Conservation (phyloP, 2,797 vertebrate genomes). For the Lagocephalus sceleratus region DNA sequence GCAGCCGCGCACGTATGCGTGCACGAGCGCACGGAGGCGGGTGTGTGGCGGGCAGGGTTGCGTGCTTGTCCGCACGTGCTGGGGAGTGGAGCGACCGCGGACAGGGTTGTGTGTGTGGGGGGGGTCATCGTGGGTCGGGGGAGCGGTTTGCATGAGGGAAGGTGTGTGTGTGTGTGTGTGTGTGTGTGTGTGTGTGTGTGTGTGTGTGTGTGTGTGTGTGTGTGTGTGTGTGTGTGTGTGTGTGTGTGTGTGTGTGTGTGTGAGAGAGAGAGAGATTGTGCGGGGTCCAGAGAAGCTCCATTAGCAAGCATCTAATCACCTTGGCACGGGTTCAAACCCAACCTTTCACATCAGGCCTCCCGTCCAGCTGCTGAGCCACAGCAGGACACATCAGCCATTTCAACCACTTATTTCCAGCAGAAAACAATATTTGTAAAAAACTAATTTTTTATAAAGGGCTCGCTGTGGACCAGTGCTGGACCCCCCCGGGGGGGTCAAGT, state of each 20-base stretch:
- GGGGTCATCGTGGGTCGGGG: constrained; percentile 29
- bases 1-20: too few species aligned
- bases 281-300: constrained; percentile 47
- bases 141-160: constrained; percentile 34
- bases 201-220: constrained; percentile 50
- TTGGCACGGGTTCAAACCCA: constrained; percentile 40
- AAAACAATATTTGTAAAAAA: constrained; percentile 2
- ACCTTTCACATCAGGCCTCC: constrained; percentile 33
- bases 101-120: constrained; percentile 22
- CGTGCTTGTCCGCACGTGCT: constrained; percentile 40
- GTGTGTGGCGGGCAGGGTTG: constrained; percentile 23
- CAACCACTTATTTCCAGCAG: background rate
- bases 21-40: too few species aligned
- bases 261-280: too few species aligned
- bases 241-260: constrained; percentile 31
- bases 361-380: constrained; percentile 44
- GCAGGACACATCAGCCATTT: constrained; percentile 7
- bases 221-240: constrained; percentile 34
- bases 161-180: constrained; percentile 38
- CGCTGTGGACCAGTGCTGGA: too few species aligned
- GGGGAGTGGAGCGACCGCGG: constrained; percentile 36
- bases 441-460: too few species aligned
- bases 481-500: too few species aligned
- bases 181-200: constrained; percentile 19
- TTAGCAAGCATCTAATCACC: constrained; percentile 42